Conservation (phyloP, 2,888 invertebrate genomes). For the Cryptus armator region DNA sequence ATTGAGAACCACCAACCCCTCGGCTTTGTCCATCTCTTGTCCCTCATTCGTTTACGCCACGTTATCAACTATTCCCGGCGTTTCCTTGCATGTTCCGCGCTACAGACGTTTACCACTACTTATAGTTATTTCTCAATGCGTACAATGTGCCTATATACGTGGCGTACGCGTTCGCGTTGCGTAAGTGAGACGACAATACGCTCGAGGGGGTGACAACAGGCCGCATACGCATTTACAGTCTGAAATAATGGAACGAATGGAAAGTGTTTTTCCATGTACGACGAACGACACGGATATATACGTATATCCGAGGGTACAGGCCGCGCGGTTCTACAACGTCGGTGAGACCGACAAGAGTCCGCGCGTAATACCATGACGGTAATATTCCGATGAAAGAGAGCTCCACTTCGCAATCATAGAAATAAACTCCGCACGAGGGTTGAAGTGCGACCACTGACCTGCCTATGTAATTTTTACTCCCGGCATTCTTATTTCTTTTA, state of each 20-base stretch:
- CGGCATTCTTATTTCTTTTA: background rate
- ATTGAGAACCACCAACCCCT: background rate
- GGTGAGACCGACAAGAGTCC: conserved; percentile 9
- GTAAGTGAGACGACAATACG: background rate
- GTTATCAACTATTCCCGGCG: conserved; percentile 18
- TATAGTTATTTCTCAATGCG: conserved; percentile 14
- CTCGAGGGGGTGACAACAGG: conserved; percentile 31
- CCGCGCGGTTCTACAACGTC: conserved; percentile 5
- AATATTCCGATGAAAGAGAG: conserved; percentile 51
- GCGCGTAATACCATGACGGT: conserved; percentile 18
- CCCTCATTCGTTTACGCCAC: conserved; percentile 20
- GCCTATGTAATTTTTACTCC: background rate
- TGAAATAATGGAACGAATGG: conserved; percentile 69
- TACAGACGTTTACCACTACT: background rate
- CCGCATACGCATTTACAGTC: conserved; percentile 64
- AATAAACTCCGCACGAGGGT: conserved; percentile 62
- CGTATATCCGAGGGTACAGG: conserved; percentile 2
- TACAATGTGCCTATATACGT: conserved; percentile 7
- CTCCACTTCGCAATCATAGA: conserved; percentile 67
- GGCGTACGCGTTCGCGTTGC: conserved; percentile 1
- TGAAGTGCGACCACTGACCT: conserved; percentile 15
- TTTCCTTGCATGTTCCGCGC: conserved; percentile 1
- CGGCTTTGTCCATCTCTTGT: conserved; percentile 3
- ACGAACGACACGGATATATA: conserved; percentile 41
- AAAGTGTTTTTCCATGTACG: conserved; percentile 71